These are phyloP conservation scores for Zoroaster sp. DNA, from an alignment of 53 echinoderm and acorn worm species.

Conservation along the genomic window DNA sequence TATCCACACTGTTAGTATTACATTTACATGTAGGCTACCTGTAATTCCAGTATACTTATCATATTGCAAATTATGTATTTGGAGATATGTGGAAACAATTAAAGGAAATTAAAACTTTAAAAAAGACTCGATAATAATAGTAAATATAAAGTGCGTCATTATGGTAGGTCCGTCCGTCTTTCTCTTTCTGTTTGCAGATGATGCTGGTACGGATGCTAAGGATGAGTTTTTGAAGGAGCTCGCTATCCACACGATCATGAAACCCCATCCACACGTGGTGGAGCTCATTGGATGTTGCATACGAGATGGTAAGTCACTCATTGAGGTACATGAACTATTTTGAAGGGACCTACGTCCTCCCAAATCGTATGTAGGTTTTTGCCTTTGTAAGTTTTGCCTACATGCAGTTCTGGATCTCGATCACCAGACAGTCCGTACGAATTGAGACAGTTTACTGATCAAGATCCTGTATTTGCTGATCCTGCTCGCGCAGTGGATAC, in stretches of 20 bases:
- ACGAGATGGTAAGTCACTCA: conserved; percentile 55
- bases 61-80: not conserved
- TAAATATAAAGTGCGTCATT: not conserved
- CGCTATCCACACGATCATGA: conserved; percentile 54
- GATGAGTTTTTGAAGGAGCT: conserved; percentile 66
- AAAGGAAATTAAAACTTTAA: not conserved
- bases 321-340: too few species aligned
- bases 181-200: not conserved
- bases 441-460: too few species aligned
- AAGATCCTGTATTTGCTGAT: too few species aligned
- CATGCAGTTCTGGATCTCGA: too few species aligned
- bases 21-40: too few species aligned
- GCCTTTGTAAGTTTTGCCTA: too few species aligned
- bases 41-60: too few species aligned
- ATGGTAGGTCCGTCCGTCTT: not conserved
- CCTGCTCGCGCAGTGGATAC: too few species aligned
- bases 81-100: not conserved
- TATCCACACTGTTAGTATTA: not conserved
- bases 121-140: not conserved
- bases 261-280: conserved; percentile 49
- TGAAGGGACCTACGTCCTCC: too few species aligned
- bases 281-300: conserved; percentile 63
- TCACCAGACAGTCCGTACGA: too few species aligned
- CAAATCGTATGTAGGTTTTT: too few species aligned
- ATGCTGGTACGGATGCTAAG: conserved; percentile 17